These are phyloP conservation scores for Pluvianellus socialis DNA, from an alignment of 2,113 vertebrate genomes.

Conservation along the genomic window DNA sequence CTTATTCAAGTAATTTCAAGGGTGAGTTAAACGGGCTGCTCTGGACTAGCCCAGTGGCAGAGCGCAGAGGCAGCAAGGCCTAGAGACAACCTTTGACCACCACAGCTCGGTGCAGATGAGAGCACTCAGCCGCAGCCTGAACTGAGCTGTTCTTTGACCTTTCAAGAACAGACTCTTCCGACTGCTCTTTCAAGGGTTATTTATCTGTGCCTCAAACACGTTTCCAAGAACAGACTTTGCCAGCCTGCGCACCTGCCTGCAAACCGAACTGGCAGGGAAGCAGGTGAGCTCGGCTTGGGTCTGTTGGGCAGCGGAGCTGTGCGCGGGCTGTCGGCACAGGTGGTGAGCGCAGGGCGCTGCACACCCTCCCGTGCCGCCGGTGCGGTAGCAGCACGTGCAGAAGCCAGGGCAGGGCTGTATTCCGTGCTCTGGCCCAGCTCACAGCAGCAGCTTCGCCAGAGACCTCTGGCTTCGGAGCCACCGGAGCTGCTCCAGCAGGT, in stretches of 20 bases:
- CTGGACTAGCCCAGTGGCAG: rapidly evolving
- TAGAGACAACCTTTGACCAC: not conserved
- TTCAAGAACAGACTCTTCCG: not conserved
- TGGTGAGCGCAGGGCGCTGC: rapidly evolving
- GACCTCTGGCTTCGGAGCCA: not conserved
- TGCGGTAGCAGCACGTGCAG: rapidly evolving
- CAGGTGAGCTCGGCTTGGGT: not conserved
- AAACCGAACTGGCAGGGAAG: too few relatives aligned
- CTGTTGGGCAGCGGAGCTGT: rapidly evolving
- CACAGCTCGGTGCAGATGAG: rapidly evolving
- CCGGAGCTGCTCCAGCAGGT: not conserved
- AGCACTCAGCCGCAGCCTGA: rapidly evolving
- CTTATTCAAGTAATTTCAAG: not conserved
- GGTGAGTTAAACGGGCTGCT: rapidly evolving
- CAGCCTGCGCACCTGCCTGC: not conserved
- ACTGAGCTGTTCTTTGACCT: not conserved
- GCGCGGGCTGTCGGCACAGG: rapidly evolving
- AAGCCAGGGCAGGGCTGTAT: rapidly evolving
- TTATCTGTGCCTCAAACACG: rapidly evolving
- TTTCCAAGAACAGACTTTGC: not conserved
- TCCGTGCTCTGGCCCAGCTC: not conserved
- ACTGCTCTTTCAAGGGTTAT: not conserved
- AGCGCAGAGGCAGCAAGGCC: rapidly evolving
- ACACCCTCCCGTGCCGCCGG: rapidly evolving
- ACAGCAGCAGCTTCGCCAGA: rapidly evolving